A percentile compares a stretch with the other conserved stretches of the same genome.
Conservation (phyloP, 2,888 invertebrate species). For the Muscina levida region DNA sequence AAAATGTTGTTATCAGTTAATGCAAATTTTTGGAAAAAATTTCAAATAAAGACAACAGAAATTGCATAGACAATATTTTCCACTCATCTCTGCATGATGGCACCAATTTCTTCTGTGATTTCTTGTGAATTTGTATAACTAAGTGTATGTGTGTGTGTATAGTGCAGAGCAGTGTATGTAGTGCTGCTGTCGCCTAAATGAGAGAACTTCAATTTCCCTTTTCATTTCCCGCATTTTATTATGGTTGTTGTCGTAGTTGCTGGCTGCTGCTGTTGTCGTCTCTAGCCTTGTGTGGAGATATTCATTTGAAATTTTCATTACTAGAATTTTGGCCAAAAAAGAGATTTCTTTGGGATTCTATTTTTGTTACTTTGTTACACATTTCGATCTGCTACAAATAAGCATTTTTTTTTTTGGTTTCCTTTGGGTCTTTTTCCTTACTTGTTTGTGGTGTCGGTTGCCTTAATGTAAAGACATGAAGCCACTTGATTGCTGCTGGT, state of each 20-base stretch:
- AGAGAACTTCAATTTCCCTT: constrained; percentile 41
- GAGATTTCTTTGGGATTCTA: too few relatives aligned
- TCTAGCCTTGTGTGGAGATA: too few relatives aligned
- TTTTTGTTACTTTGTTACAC: constrained; percentile 24
- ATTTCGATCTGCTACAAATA: constrained; percentile 23
- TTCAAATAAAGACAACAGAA: constrained; percentile 12
- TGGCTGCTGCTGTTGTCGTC: too few relatives aligned
- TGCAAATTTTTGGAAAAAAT: constrained; percentile 35
- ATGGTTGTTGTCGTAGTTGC: constrained; percentile 34
- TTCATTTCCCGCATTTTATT: constrained; percentile 24
- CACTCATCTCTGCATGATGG: constrained; percentile 6
- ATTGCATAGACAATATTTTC: constrained; percentile 22
- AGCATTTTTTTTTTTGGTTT: too few relatives aligned
- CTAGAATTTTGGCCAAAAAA: constrained; percentile 2
- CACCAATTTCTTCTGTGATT: neutral
- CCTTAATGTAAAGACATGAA: too few relatives aligned
- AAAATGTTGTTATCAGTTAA: constrained; percentile 22
- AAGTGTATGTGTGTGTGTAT: neutral
- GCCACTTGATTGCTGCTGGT: neutral
- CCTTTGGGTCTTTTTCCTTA: too few relatives aligned
- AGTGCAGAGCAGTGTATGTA: too few relatives aligned
- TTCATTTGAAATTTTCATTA: neutral
- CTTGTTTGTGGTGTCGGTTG: neutral
- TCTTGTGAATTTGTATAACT: neutral
- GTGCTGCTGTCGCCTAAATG: neutral